Evolutionary conservation across 1,140 invertebrate species (phyloP), one percentile per base, ranked within the genome.

Genomic region (Hyposmocoma kahamanoa): DNA sequence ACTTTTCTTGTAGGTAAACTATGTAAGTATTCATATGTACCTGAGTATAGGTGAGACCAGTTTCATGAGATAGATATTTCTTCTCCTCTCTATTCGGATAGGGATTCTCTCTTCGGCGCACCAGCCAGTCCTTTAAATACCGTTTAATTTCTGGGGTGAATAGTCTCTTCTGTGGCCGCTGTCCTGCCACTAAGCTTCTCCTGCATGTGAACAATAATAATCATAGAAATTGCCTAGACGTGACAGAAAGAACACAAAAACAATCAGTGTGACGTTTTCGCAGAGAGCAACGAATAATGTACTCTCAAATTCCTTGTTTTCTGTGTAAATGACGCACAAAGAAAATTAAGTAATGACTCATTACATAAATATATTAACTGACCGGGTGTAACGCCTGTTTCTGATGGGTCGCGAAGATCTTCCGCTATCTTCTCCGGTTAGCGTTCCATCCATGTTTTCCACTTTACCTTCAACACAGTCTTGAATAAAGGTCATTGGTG

Each of bases 131-230:
- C 77, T 93, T 93, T 9, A 93, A 74, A 75, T 90, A 91, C 41
- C 89, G 84, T 62, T 93, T 93, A 44, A 92, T 93, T 84, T 93
- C 91, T 46, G 92, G 92, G 9, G 92, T 93, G 66, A 93, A 92
- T 1, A 93, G 81, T 24, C 90, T 84, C 66, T 93, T 93, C 32
- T 89, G 88, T 22, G 90, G 88, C n/a, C 90, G 82, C 56, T 87
- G 87, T 22, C 90, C 89, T 32, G 88, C 87, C 11, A 85, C 85
- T 56, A 88, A 86, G 42, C 77, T 82, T 68, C 87, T 84, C 62
- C 89, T 90, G 68, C 47, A 78, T 44, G 13, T 20, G 17, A 76
- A 57, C 6, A 56, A 56, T 45, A 17, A 48, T 24, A 19, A 47
- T 22, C 18, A 15, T 41, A 13, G 15, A 38, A n/a, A 36, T 26